These are phyloP conservation scores for Zaprionus kolodkinae DNA, from an alignment of 1,140 invertebrate genomes.

Conservation along the genomic window DNA sequence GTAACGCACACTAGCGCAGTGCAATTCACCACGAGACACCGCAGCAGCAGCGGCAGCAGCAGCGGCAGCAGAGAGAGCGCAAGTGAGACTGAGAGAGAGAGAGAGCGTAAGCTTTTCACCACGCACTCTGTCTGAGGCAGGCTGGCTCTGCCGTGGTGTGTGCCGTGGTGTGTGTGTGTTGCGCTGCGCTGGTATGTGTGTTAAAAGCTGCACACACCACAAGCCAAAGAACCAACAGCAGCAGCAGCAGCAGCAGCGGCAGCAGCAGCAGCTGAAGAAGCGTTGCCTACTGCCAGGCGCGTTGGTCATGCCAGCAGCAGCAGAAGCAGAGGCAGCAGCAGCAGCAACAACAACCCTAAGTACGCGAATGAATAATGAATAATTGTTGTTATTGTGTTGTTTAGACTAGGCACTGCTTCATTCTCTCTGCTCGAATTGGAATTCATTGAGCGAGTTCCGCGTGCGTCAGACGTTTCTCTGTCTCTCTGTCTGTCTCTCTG, in stretches of 20 bases:
- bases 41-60: background rate
- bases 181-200: conserved; percentile 57
- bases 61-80: conserved; percentile 13
- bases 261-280: conserved; percentile 25
- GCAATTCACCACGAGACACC: conserved; percentile 14
- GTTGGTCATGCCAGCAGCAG: conserved; percentile 16
- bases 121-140: background rate
- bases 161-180: conserved; percentile 60
- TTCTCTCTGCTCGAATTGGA: background rate
- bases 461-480: conserved; percentile 22
- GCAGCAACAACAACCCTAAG: conserved; percentile 2
- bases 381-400: conserved; percentile 21
- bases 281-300: conserved; percentile 1
- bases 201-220: conserved; percentile 66
- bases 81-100: conserved; percentile 8
- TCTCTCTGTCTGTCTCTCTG: no score
- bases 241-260: conserved; percentile 29
- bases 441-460: conserved; percentile 18
- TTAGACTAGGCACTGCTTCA: background rate
- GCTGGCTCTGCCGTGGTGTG: background rate
- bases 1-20: conserved; percentile 70
- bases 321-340: conserved; percentile 11
- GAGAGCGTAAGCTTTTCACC: conserved; percentile 17
- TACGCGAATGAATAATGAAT: conserved; percentile 18
- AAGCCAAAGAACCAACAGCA: conserved; percentile 50